A percentile compares a stretch with the other conserved stretches of the same genome.
Conservation (phyloP, 2,888 invertebrate species). For the Aleiodes alternator region DNA sequence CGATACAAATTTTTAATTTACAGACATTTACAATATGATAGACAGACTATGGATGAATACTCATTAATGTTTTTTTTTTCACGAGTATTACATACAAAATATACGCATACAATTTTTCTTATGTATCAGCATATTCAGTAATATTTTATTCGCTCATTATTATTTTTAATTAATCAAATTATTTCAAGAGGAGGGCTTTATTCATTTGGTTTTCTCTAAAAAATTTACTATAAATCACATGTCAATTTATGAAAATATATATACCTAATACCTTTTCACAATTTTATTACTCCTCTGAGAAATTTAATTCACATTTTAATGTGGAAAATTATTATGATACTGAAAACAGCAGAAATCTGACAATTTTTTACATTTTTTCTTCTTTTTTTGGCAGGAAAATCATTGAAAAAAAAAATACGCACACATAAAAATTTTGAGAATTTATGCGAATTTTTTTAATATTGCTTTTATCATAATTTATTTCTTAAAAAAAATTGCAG, state of each 20-base stretch:
- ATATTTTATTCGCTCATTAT: background rate
- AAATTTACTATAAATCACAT: constrained; percentile 17
- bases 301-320: background rate
- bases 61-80: background rate
- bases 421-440: too few species aligned
- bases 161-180: constrained; percentile 6
- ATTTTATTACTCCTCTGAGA: background rate
- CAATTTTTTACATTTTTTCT: too few species aligned
- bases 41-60: constrained; percentile 9
- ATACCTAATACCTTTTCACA: constrained; percentile 13
- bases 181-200: background rate
- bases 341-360: too few species aligned
- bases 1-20: constrained; percentile 1
- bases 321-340: too few species aligned
- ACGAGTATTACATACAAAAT: constrained; percentile 25
- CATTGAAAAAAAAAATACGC: too few species aligned
- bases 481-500: too few species aligned
- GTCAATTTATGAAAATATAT: constrained; percentile 29
- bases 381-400: too few species aligned
- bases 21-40: background rate
- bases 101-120: constrained; percentile 6
- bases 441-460: too few species aligned
- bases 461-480: too few species aligned
- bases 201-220: background rate
- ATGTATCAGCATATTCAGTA: constrained; percentile 10